phyloP scores from a whole-genome alignment of 1,140 invertebrate genomes.

The Rhynchophorus ferrugineus region DNA sequence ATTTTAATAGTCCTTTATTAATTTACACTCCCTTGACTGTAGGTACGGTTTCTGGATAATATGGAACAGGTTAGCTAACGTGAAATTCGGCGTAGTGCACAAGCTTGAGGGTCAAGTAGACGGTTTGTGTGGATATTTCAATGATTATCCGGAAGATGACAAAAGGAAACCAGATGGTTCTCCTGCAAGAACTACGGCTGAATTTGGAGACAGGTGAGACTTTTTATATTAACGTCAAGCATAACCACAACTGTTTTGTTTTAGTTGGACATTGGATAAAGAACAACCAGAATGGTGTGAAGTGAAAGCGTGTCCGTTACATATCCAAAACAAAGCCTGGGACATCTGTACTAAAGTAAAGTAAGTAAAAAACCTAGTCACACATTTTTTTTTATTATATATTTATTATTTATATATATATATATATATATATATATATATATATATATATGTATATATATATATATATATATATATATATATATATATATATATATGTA shows the following conservation, averaged over 20 bases:
- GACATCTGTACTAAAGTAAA: slow-evolving; percentile 53
- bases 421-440: no score
- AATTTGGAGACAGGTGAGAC: slow-evolving; percentile 59
- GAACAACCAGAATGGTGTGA: slow-evolving; percentile 47
- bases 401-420: no score
- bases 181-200: slow-evolving; percentile 51
- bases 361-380: slow-evolving; percentile 36
- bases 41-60: slow-evolving; percentile 65
- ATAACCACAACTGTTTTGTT: background rate
- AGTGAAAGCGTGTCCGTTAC: slow-evolving; percentile 47
- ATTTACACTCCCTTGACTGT: background rate
- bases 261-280: slow-evolving; percentile 54
- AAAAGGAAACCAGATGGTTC: slow-evolving; percentile 59
- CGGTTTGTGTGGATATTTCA: slow-evolving; percentile 72
- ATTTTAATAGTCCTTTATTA: background rate
- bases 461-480: no score
- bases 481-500: no score
- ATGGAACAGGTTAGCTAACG: slow-evolving; percentile 58
- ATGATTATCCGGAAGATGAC: slow-evolving; percentile 58
- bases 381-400: no score
- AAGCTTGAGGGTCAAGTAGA: slow-evolving; percentile 55
- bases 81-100: slow-evolving; percentile 63
- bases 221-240: background rate
- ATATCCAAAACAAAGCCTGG: slow-evolving; percentile 54
- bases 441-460: no score